A percentile compares a stretch with the other conserved stretches of the same genome.
These are phyloP conservation scores for Apolygus lucorum DNA, from an alignment of 1,140 invertebrate genomes.

Conservation along the genomic window DNA sequence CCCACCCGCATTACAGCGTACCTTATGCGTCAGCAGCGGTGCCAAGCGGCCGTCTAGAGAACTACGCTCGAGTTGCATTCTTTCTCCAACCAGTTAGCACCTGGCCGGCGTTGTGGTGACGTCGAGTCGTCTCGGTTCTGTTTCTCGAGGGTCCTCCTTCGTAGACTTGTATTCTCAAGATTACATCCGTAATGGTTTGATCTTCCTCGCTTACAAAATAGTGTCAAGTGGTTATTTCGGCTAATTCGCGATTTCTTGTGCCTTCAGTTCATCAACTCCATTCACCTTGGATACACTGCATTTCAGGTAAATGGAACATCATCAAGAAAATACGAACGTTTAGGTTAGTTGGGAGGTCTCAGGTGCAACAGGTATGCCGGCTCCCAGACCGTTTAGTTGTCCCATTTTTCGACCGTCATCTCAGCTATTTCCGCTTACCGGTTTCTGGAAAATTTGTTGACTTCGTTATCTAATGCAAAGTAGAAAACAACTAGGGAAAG, in stretches of 20 bases:
- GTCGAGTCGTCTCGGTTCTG: not conserved
- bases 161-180: too few species aligned
- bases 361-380: constrained; percentile 12
- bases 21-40: not conserved
- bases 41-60: not conserved
- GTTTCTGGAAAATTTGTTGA: too few species aligned
- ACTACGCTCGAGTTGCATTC: constrained; percentile 1
- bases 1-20: too few species aligned
- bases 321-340: too few species aligned
- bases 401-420: not conserved
- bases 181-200: too few species aligned
- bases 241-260: not conserved
- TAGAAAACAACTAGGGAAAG: too few species aligned
- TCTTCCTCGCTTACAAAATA: too few species aligned
- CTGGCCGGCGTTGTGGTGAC: not conserved
- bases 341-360: too few species aligned
- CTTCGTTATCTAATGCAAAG: too few species aligned
- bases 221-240: not conserved
- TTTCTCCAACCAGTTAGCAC: not conserved
- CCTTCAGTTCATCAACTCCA: not conserved
- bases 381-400: not conserved
- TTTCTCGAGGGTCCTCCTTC: too few species aligned
- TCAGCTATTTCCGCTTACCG: too few species aligned
- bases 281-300: constrained; percentile 4
- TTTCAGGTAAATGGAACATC: constrained; percentile 1